Evolutionary conservation across 2,113 vertebrate genomes (phyloP), one percentile per base, ranked within the genome.

Genomic region (Scomber colias): DNA sequence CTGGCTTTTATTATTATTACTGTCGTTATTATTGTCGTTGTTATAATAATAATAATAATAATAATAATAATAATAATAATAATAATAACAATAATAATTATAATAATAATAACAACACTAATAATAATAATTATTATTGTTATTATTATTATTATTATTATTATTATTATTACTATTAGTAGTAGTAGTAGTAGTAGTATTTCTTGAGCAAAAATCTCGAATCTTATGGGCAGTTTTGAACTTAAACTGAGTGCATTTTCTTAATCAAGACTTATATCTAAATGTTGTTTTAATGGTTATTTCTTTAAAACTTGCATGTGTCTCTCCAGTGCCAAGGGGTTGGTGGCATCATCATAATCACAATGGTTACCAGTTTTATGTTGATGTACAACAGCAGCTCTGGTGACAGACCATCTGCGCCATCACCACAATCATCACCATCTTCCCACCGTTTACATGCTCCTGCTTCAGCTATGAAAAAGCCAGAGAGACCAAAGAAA

Each of bases 351-450:
- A 91, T 97, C 85, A 88, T 92, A 63, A 90, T 97, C 86, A 96
- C 96, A 93, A 96, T 96, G 95, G 96, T 96, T 93, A 97, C 96
- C 90, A 95, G 95, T 93, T 94, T 98, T 87, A 95, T 97, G 95
- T 89, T 98, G 85, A 91, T 96, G 87, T 98, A 98, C 94, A 96
- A 95, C 91, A 95, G 91, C 77, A 87, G 81, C 62, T 80, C 75
- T 17, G 57, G 85, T 30, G 30, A 75, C 55, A 82, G 78, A 56
- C 79, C 86, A 6, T 40, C 68, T 14, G 64, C 72, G 3, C n/a
- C 66, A 11, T 60, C 70, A 13, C 60, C 81, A 1, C 61, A n/a
- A 4, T 53, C 46, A 5, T 56, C 71, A 8, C 60, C 64, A 15
- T 48, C 73, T 14, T 53, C 83, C 49, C 82, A 19, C 31, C 86